phyloP scores from a whole-genome alignment of 2,797 vertebrate species.

The Thaleichthys pacificus region DNA sequence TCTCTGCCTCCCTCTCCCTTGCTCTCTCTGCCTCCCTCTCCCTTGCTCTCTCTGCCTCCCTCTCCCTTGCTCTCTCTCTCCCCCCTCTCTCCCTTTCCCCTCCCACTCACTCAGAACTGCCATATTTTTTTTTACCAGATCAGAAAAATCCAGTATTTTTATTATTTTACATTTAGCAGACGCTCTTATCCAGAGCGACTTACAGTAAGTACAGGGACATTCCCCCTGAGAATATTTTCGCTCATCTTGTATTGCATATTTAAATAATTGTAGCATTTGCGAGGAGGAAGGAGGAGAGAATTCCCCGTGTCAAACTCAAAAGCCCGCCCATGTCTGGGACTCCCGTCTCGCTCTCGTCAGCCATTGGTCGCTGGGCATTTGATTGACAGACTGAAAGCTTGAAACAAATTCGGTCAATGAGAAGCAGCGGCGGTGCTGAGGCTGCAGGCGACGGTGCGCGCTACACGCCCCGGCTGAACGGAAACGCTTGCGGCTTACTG shows the following conservation, averaged over 20 bases:
- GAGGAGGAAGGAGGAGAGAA: too few species aligned
- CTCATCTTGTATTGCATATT: too few species aligned
- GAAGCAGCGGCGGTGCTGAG: neutral
- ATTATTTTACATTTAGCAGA: too few species aligned
- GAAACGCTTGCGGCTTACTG: neutral
- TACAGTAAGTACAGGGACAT: too few species aligned
- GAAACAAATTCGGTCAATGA: slow-evolving; percentile 9
- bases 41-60: neutral
- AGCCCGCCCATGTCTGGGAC: slow-evolving; percentile 1
- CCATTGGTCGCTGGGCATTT: slow-evolving; percentile 5
- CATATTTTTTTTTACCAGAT: too few species aligned
- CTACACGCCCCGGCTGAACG: neutral
- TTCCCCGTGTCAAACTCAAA: neutral
- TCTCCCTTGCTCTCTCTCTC: too few species aligned
- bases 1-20: neutral
- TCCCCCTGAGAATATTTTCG: too few species aligned
- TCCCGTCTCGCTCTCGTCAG: neutral
- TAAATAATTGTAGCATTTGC: too few species aligned
- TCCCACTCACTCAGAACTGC: too few species aligned
- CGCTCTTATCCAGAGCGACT: too few species aligned
- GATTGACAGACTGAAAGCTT: slow-evolving; percentile 10
- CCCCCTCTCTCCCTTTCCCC: neutral
- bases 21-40: slow-evolving; percentile 18
- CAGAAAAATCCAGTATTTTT: too few species aligned
- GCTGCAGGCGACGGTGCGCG: neutral